Evolutionary conservation across 1,140 invertebrate genomes (phyloP).

Genomic region (Cataglyphis hispanica): DNA sequence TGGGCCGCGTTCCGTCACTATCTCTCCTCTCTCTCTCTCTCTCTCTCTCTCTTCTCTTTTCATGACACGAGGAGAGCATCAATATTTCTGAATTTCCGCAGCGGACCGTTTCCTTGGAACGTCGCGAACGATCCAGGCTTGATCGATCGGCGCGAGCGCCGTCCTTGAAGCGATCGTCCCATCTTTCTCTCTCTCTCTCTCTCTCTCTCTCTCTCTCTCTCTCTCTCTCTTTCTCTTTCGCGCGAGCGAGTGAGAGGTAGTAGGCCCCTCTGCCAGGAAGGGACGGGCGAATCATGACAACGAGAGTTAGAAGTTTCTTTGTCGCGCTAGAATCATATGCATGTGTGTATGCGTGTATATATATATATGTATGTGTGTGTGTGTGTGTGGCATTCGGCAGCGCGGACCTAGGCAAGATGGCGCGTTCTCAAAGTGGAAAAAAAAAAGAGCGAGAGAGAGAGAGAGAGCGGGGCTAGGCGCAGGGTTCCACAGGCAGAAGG

Average conservation of each 20-base stretch:
- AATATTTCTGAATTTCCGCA: conserved; percentile 57
- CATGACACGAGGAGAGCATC: conserved; percentile 8
- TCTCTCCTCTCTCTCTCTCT: neutral
- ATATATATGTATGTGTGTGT: neutral
- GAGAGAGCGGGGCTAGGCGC: conserved; percentile 45
- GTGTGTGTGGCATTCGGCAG: conserved; percentile 68
- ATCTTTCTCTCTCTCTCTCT: conserved; percentile 64
- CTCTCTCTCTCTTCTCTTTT: neutral
- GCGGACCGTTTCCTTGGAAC: conserved; percentile 65
- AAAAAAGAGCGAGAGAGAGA: too few relatives aligned
- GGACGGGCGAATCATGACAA: conserved; percentile 78
- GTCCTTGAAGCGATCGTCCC: conserved; percentile 82
- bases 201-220: too few relatives aligned
- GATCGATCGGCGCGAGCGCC: conserved; percentile 74
- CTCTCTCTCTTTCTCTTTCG: neutral
- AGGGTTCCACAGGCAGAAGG: conserved; percentile 63
- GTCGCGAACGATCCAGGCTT: conserved; percentile 67
- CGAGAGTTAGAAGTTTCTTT: conserved; percentile 82
- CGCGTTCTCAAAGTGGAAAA: conserved; percentile 49
- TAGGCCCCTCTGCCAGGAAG: conserved; percentile 60
- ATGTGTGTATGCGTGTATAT: too few relatives aligned
- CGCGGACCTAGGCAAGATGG: conserved; percentile 71
- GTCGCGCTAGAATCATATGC: conserved; percentile 73
- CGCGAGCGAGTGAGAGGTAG: conserved; percentile 42
- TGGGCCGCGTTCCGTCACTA: neutral